Conservation (phyloP, 1,140 invertebrate species). For the Helicoverpa armigera region DNA sequence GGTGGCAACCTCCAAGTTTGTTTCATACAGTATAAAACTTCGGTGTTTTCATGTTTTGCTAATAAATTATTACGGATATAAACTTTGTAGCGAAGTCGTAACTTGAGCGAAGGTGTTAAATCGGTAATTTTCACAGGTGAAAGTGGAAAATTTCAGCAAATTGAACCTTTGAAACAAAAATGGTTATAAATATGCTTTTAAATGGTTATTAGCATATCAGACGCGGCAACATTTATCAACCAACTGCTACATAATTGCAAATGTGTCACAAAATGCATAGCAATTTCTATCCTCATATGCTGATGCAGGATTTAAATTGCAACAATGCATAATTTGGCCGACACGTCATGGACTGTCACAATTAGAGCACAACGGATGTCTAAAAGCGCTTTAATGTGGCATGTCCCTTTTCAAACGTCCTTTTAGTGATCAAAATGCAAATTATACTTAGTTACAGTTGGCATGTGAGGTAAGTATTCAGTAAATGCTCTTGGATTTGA, state of each 20-base stretch:
- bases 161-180: too few species aligned
- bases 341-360: constrained; percentile 32
- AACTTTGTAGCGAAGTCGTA: background rate
- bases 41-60: background rate
- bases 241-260: constrained; percentile 1
- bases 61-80: constrained; percentile 16
- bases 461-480: background rate
- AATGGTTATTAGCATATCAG: background rate
- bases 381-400: constrained; percentile 30
- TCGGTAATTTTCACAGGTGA: too few species aligned
- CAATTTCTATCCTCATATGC: constrained; percentile 11
- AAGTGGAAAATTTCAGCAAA: too few species aligned
- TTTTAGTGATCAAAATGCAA: constrained; percentile 14
- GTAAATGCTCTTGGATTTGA: background rate
- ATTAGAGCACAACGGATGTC: constrained; percentile 32
- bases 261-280: constrained; percentile 28
- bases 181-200: too few species aligned
- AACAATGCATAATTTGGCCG: constrained; percentile 33
- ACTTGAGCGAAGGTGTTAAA: background rate
- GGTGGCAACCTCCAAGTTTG: background rate
- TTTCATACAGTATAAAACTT: background rate
- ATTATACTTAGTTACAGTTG: constrained; percentile 15
- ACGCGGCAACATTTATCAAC: constrained; percentile 1
- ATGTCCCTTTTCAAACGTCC: constrained; percentile 25
- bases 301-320: constrained; percentile 32